Base-by-base conservation (phyloP, 2,113 vertebrate genomes). In the Phoxinus phoxinus region DNA sequence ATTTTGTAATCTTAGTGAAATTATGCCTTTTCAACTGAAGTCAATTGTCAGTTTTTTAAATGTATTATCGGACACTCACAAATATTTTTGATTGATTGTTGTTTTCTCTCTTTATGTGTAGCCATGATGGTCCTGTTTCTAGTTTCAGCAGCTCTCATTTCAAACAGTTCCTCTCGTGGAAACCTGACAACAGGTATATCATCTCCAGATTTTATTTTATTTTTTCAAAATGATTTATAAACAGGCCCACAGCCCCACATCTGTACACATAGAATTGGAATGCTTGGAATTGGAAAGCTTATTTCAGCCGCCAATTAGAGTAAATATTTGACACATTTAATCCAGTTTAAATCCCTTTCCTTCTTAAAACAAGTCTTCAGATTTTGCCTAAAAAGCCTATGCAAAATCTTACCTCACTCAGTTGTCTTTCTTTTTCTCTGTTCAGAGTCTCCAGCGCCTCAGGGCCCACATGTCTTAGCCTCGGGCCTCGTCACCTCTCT, bases 401-500 rank as follows among this genome's bases (percentile, higher is more conserved):
- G 17, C 2, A 69, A 44, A 51, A 51, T 32, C 44, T 82, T n/a
- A 82, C 27, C 21, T 82, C 4, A 80, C 61, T 81, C 59, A 46
- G 1, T 35, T 30, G 48, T 67, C 17, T n/a, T 85, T 90, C n/a
- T 89, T 21, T 63, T 0, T 75, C 23, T 56, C 23, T 83, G 37
- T 72, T 23, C 81, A 95, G 94, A 92, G 83, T 92, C 91, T 84
- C 90, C 93, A 84, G 89, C 89, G 69, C 90, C 94, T 69, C 92
- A 94, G 37, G 91, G 94, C 53, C 95, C 92, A 78, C 95, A 97
- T 6, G 92, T 96, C 27, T 91, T 99, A 77, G 96, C 95, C 0
- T 97, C 97, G 0, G 92, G 96, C 41, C 92, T 98, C 87, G 91
- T 98, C 82, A 95, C 97, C 27, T 94, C 95, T 51, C 91, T 98